phyloP scores from a whole-genome alignment of 2,113 vertebrate species.

The Cariama cristata region DNA sequence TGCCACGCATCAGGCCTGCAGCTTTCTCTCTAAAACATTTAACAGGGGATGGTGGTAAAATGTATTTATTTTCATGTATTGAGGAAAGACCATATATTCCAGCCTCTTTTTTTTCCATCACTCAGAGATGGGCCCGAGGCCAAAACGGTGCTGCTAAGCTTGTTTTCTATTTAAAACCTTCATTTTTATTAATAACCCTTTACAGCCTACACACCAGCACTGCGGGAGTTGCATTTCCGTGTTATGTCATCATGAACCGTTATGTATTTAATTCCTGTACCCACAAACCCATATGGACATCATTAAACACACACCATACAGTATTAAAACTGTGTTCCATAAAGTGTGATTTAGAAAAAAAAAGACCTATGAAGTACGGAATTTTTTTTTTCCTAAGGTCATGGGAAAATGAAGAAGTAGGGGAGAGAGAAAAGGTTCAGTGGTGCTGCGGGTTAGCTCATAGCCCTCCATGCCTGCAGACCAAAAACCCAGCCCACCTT shows the following conservation, averaged over 20 bases:
- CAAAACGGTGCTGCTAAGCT: conserved; percentile 72
- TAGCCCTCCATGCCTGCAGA: neutral
- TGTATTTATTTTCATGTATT: conserved; percentile 63
- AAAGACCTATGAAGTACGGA: conserved; percentile 53
- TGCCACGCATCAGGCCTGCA: conserved; percentile 29
- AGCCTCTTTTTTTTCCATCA: conserved; percentile 65
- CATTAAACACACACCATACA: conserved; percentile 64
- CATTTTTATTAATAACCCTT: conserved; percentile 78
- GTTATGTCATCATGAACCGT: conserved; percentile 70
- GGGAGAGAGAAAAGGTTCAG: conserved; percentile 34
- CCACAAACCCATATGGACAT: conserved; percentile 78
- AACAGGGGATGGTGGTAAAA: conserved; percentile 55
- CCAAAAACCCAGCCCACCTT: neutral
- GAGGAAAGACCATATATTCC: conserved; percentile 59
- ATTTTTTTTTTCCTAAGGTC: conserved; percentile 56
- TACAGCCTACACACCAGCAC: conserved; percentile 70
- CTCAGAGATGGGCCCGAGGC: conserved; percentile 71
- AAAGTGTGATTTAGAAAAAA: conserved; percentile 58
- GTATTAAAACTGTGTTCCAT: conserved; percentile 68
- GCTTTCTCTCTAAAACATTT: conserved; percentile 40
- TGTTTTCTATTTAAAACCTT: conserved; percentile 77
- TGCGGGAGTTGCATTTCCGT: conserved; percentile 72
- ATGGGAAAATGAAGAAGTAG: conserved; percentile 70
- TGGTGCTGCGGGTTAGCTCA: neutral
- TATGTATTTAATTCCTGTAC: conserved; percentile 74